These are phyloP conservation scores for Seriola dumerili DNA, from an alignment of 2,113 vertebrate species.

Conservation along the genomic window DNA sequence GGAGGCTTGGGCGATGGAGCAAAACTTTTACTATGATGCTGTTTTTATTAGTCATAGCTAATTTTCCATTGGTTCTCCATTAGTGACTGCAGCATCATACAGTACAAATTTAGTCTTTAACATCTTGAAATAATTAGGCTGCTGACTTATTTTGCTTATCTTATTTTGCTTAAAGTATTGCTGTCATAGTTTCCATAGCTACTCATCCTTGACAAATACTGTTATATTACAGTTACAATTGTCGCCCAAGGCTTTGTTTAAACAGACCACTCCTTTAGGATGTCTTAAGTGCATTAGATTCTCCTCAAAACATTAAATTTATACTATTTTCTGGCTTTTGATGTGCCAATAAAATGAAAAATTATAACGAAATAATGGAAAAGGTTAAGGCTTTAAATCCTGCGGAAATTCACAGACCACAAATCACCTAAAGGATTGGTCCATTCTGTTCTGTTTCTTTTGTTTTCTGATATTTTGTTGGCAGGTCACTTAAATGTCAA, in stretches of 20 bases:
- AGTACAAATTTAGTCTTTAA: conserved; percentile 2
- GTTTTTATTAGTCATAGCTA: background rate
- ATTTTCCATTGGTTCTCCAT: conserved; percentile 24
- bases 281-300: conserved; percentile 73
- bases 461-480: conserved; percentile 82
- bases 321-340: background rate
- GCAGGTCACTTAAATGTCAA: conserved; percentile 94
- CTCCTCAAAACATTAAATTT: background rate
- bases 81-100: conserved; percentile 23
- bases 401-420: background rate
- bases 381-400: background rate
- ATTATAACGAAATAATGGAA: background rate
- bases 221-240: conserved; percentile 76
- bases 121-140: conserved; percentile 1
- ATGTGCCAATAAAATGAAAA: background rate
- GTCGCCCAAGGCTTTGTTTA: conserved; percentile 97
- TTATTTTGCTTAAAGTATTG: conserved; percentile 5
- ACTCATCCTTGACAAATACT: conserved; percentile 23
- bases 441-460: conserved; percentile 77
- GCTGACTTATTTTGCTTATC: background rate
- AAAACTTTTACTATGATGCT: conserved; percentile 65
- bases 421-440: conserved; percentile 98
- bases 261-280: conserved; percentile 97
- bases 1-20: conserved; percentile 92
- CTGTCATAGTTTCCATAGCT: conserved; percentile 6